Evolutionary conservation across 2,113 vertebrate genomes (phyloP), one percentile per base, ranked within the genome.

Genomic region (Nannospalax galili): DNA sequence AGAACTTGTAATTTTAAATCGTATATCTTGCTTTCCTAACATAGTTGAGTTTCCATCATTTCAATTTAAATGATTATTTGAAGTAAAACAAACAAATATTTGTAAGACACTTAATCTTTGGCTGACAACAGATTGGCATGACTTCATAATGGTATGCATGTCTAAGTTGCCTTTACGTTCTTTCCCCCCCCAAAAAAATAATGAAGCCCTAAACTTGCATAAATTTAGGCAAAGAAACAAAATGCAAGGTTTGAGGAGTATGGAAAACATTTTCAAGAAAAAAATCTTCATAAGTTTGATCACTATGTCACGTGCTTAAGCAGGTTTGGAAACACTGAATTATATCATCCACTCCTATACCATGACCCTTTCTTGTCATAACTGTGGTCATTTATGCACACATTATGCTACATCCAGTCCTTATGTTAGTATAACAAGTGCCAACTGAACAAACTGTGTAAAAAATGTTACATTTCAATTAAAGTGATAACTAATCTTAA

Each of bases 51-150:
- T 75, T 81, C 15, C 12, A 26, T 58, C 16, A 32, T 14, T 95
- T 45, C 12, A 88, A 2, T 65, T 79, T 93, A 87, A 17, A 72
- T 72, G 22, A 87, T 52, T 60, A 1, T 67, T 70, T 58, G 35
- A 90, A 74, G 1, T 52, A 70, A 80, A 64, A 3, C 78, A 52
- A 58, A 22, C 14, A 91, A 72, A 91, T 12, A 8, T 64, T 48
- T 96, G 17, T 81, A 92, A 87, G 2, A 48, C 3, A 84, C 3
- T 74, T n/a, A 88, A 90, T 12, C 24, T 94, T 91, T 84, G 52
- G 16, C 9, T 75, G 32, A 20, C 24, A 52, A 6, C 48, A 52
- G 48, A 11, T 7, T 52, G 11, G 11, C 48, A 6, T 11, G 48
- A n/a, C 19, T 81, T 60, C 6, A 67, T 37, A 10, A 0, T 20